Percentiles rank a stretch among this genome's conserved stretches.
These are phyloP conservation scores for Notothenia coriiceps DNA, from an alignment of 2,113 vertebrate species.

Conservation along the genomic window DNA sequence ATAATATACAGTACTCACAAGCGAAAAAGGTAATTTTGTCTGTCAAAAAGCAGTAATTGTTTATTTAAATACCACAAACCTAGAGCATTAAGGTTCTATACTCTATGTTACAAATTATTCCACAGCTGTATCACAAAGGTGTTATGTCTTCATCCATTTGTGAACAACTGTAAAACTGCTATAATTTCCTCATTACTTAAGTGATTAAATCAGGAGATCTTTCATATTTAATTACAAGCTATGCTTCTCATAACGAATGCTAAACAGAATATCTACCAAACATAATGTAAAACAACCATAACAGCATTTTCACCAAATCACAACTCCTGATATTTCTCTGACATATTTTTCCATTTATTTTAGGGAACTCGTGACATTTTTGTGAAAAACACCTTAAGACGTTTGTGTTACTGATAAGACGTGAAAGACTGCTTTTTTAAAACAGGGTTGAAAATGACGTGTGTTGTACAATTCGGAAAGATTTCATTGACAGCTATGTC, in stretches of 20 bases:
- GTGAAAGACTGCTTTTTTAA: slow-evolving; percentile 7
- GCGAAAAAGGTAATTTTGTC: slow-evolving; percentile 14
- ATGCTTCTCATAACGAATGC: slow-evolving; percentile 2
- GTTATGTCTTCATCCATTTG: slow-evolving; percentile 3
- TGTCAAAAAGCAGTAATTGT: not conserved
- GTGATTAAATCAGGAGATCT: slow-evolving; percentile 13
- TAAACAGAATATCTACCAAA: slow-evolving; percentile 5
- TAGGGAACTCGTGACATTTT: not conserved
- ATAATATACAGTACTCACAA: not conserved
- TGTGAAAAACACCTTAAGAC: not conserved
- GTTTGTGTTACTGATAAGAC: not conserved
- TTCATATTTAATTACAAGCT: slow-evolving; percentile 31
- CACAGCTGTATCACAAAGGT: slow-evolving; percentile 2
- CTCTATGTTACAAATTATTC: slow-evolving; percentile 5
- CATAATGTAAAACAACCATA: slow-evolving; percentile 8
- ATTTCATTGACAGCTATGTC: slow-evolving; percentile 5
- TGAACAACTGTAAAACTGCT: not conserved
- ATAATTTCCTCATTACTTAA: slow-evolving; percentile 18
- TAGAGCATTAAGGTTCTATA: not conserved
- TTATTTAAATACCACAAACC: not conserved
- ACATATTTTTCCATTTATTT: too few relatives aligned
- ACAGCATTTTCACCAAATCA: not conserved
- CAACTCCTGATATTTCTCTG: not conserved
- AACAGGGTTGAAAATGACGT: not conserved
- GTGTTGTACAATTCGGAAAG: slow-evolving; percentile 14